Percentiles rank a stretch among this genome's conserved stretches.
These are phyloP conservation scores for Drosophila quinaria DNA, from an alignment of 2,888 invertebrate species.

Conservation along the genomic window DNA sequence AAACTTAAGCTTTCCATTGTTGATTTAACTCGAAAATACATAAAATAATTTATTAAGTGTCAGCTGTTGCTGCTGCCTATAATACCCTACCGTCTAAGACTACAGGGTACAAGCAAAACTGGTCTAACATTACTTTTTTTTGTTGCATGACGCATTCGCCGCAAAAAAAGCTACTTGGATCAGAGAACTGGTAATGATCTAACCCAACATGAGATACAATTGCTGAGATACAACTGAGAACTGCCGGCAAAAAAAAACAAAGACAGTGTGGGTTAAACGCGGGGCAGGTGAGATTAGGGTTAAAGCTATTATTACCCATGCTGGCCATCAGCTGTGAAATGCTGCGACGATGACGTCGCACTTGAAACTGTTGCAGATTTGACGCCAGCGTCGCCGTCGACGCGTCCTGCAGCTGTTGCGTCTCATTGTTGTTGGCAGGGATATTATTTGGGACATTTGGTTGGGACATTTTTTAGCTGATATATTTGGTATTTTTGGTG, in stretches of 20 bases:
- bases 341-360: slow-evolving; percentile 85
- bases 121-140: slow-evolving; percentile 39
- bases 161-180: slow-evolving; percentile 10
- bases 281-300: neutral
- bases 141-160: slow-evolving; percentile 46
- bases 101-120: slow-evolving; percentile 35
- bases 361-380: slow-evolving; percentile 48
- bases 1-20: no score
- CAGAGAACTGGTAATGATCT: slow-evolving; percentile 45
- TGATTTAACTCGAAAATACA: neutral
- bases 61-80: neutral
- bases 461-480: slow-evolving; percentile 29
- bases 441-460: slow-evolving; percentile 26
- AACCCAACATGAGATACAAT: slow-evolving; percentile 34
- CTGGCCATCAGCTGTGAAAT: slow-evolving; percentile 85
- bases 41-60: neutral
- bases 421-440: slow-evolving; percentile 16
- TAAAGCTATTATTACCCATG: slow-evolving; percentile 79
- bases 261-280: neutral
- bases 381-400: slow-evolving; percentile 34
- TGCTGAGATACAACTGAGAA: slow-evolving; percentile 1
- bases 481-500: slow-evolving; percentile 57
- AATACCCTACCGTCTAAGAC: neutral
- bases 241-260: neutral
- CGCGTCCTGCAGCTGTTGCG: slow-evolving; percentile 42